Base-by-base conservation (phyloP, 2,888 invertebrate genomes). In the Zaprionus bogoriensis region DNA sequence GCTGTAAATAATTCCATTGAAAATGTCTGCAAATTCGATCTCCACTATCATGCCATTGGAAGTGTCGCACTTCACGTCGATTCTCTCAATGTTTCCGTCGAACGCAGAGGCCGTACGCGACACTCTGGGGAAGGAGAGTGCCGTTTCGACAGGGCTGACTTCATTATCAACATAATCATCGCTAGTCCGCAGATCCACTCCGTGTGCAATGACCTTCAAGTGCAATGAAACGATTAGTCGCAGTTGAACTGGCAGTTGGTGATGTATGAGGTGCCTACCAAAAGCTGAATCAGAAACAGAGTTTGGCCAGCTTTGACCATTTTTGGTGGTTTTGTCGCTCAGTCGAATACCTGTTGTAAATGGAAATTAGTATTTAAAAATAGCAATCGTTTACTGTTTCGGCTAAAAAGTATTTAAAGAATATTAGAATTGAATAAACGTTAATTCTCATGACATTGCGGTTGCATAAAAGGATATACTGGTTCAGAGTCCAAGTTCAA, bases 1-100 rank as follows among this genome's bases (percentile, higher is more conserved):
- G 87, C 94, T 95, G 91, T 94, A 95, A 58, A 95, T 93, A 27
- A 95, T 92, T 10, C 95, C 95, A 76, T 93, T 93, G 77, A 93
- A 95, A 0, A 93, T 91, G 62, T 93, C 92, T 6, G 92, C 91
- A 83, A 95, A 95, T 44, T 94, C 93, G 0, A 95, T 92, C 1
- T 92, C 93, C 0, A 95, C 94, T 47, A 92, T 91, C 79, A 94
- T 93, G 23, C 91, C 93, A 62, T 92, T 91, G 0, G 89, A 89
- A 2, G 92, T 91, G 47, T 90, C 89, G 77, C 95, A 95, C 87
- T 93, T 92, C 0, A 94, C 94, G 75, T 94, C 93, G 39, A 94
- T 93, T 3, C 92, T 92, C 81, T 93, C 92, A 20, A 93, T 93
- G 41, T 93, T 92, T 3, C 91, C 89, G 76, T 61, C 59, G n/a